These are phyloP conservation scores for Bungarus multicinctus DNA, from an alignment of 2,113 vertebrate species.

Conservation along the genomic window DNA sequence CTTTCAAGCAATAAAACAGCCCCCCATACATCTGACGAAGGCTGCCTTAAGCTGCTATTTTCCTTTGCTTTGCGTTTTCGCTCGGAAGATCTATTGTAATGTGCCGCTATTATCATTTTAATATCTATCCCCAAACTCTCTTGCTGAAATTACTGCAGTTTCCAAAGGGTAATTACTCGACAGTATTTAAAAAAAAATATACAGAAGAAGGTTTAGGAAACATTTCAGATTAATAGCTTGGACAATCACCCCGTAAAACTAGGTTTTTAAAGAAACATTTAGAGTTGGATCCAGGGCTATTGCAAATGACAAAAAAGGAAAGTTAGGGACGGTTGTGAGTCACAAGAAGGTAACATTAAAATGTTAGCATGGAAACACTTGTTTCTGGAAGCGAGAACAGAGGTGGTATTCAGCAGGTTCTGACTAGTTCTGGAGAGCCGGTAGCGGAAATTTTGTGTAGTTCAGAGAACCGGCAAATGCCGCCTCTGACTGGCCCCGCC, in stretches of 20 bases:
- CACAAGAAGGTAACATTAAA: neutral
- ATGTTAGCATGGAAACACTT: too few species aligned
- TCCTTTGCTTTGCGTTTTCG: neutral
- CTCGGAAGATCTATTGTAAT: conserved; percentile 10
- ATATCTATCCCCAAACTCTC: conserved; percentile 10
- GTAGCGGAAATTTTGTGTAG: too few species aligned
- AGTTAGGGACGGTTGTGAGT: too few species aligned
- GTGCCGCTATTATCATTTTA: conserved; percentile 13
- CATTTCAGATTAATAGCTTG: neutral
- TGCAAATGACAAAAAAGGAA: neutral
- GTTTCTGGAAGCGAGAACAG: neutral
- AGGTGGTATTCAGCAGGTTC: too few species aligned
- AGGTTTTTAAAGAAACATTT: neutral
- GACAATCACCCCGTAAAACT: conserved; percentile 11
- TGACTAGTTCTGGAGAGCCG: too few species aligned
- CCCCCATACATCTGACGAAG: neutral
- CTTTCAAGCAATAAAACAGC: neutral
- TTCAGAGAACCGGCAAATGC: too few species aligned
- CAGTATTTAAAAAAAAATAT: neutral
- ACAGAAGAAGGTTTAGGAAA: conserved; percentile 1
- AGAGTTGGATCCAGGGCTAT: neutral
- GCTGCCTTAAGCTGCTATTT: conserved; percentile 6
- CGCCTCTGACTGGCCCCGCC: too few species aligned
- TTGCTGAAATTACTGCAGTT: neutral
- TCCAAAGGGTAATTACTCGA: conserved; percentile 21